These are phyloP conservation scores for Polylopha cassiicola DNA, from an alignment of 2,888 invertebrate genomes.

Conservation along the genomic window DNA sequence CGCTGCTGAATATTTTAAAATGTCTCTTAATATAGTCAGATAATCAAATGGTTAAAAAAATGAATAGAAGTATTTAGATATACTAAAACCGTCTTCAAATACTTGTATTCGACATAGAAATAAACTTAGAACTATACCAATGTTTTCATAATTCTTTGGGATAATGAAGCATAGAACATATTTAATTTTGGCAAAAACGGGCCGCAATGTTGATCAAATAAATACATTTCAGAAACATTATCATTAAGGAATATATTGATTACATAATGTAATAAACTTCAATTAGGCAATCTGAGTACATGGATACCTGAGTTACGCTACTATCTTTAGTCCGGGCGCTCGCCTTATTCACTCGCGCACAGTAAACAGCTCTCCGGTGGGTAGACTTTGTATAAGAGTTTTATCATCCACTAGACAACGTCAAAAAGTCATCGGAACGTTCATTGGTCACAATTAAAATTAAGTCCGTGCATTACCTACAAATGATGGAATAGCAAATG, in stretches of 20 bases:
- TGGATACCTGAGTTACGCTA: slow-evolving; percentile 42
- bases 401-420: slow-evolving; percentile 27
- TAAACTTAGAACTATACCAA: slow-evolving; percentile 55
- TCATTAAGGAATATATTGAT: slow-evolving; percentile 30
- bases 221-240: slow-evolving; percentile 39
- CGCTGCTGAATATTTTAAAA: background rate
- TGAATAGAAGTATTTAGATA: too few species aligned
- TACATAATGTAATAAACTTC: slow-evolving; percentile 37
- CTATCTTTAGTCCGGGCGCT: slow-evolving; percentile 39
- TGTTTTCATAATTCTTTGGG: slow-evolving; percentile 64
- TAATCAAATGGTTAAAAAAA: too few species aligned
- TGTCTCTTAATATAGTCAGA: too few species aligned
- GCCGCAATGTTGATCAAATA: slow-evolving; percentile 50
- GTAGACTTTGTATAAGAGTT: slow-evolving; percentile 29
- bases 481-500: slow-evolving; percentile 5
- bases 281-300: slow-evolving; percentile 39
- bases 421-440: slow-evolving; percentile 11
- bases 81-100: slow-evolving; percentile 4
- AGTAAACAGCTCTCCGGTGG: slow-evolving; percentile 28
- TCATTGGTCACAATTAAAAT: slow-evolving; percentile 6
- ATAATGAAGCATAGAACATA: slow-evolving; percentile 53
- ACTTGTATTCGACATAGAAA: slow-evolving; percentile 16
- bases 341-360: slow-evolving; percentile 28
- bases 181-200: slow-evolving; percentile 60
- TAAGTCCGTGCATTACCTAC: slow-evolving; percentile 2